Percentiles rank a stretch among this genome's conserved stretches.
Conservation (phyloP, 2,113 vertebrate genomes). For the Entosphenus tridentatus region DNA sequence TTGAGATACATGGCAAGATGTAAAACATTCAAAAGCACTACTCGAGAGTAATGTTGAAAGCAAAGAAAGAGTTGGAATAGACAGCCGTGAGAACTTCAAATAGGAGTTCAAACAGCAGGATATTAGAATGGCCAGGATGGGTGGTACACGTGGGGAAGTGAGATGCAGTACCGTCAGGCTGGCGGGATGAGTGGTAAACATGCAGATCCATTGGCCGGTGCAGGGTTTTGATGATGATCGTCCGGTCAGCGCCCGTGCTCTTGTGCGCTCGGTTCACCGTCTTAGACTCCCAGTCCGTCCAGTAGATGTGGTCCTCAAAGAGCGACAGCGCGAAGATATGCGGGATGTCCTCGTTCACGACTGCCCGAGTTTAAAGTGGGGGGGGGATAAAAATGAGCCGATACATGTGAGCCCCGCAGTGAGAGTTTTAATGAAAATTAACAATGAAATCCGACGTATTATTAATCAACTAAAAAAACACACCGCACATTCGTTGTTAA, state of each 20-base stretch:
- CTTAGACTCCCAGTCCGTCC: constrained; percentile 94
- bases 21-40: constrained; percentile 6
- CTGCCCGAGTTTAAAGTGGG: constrained; percentile 33
- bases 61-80: neutral
- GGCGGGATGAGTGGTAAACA: constrained; percentile 80
- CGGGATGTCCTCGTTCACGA: constrained; percentile 68
- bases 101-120: constrained; percentile 11
- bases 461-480: constrained; percentile 14
- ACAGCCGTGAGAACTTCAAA: constrained; percentile 10
- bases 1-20: neutral
- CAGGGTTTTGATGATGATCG: constrained; percentile 81
- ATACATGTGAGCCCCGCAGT: constrained; percentile 18
- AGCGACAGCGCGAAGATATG: constrained; percentile 78
- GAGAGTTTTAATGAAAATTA: constrained; percentile 18
- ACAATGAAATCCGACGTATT: constrained; percentile 19
- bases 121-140: constrained; percentile 12
- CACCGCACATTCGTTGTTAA: constrained; percentile 9
- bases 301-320: constrained; percentile 96
- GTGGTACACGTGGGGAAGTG: constrained; percentile 3
- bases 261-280: constrained; percentile 81
- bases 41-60: constrained; percentile 3
- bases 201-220: constrained; percentile 88
- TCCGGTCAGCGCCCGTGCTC: constrained; percentile 52
- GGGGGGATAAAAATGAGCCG: constrained; percentile 20
- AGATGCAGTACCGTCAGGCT: constrained; percentile 65